Conservation (phyloP, 2,113 vertebrate genomes). For the Seriola rivoliana region DNA sequence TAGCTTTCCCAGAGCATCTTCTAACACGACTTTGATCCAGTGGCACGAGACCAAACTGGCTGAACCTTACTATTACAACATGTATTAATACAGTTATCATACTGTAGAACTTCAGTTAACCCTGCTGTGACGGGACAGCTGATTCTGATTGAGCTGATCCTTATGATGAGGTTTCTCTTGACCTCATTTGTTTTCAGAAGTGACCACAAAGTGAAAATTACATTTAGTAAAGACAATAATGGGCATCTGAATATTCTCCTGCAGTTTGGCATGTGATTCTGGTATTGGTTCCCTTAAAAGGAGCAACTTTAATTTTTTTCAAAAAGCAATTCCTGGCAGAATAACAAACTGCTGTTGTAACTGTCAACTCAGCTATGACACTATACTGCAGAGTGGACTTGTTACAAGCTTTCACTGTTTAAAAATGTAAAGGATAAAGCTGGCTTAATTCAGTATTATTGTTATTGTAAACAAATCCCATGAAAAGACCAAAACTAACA, state of each 20-base stretch:
- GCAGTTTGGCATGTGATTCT: neutral
- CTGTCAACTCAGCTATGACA: neutral
- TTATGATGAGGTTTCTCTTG: neutral
- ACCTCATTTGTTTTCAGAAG: too few species aligned
- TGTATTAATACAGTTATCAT: too few species aligned
- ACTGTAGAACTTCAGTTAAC: too few species aligned
- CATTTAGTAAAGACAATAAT: too few species aligned
- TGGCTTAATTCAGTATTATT: neutral
- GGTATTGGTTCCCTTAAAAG: neutral
- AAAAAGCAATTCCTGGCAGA: too few species aligned
- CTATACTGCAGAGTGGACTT: too few species aligned
- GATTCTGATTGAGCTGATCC: neutral
- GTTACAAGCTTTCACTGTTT: neutral
- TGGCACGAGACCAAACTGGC: neutral
- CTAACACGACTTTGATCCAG: neutral
- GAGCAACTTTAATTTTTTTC: too few species aligned
- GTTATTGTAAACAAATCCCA: neutral
- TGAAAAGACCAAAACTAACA: neutral
- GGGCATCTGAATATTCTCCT: neutral
- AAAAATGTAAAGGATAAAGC: neutral
- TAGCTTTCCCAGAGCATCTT: neutral
- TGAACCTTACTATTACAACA: too few species aligned
- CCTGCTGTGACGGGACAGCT: too few species aligned
- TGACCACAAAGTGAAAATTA: neutral
- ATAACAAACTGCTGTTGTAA: too few species aligned